Conservation (phyloP, 2,888 invertebrate genomes). For the Lasioglossum villosulum region DNA sequence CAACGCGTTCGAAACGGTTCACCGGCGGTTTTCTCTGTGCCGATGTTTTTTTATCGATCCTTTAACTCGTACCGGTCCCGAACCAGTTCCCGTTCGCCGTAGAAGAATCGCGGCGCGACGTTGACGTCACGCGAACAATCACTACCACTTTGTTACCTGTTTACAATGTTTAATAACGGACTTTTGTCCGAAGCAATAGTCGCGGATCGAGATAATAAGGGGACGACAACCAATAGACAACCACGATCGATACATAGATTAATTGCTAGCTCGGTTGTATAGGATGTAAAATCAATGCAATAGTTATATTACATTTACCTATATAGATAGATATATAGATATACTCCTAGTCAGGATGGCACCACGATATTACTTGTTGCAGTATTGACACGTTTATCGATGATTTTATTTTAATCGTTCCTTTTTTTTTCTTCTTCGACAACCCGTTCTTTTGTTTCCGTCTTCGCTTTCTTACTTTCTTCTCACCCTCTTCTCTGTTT, state of each 20-base stretch:
- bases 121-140: slow-evolving; percentile 75
- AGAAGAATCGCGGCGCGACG: slow-evolving; percentile 45
- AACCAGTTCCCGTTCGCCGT: slow-evolving; percentile 34
- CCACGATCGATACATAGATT: slow-evolving; percentile 67
- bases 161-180: slow-evolving; percentile 83
- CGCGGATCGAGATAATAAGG: slow-evolving; percentile 69
- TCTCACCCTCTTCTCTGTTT: slow-evolving; percentile 58
- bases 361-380: slow-evolving; percentile 83
- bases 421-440: slow-evolving; percentile 23
- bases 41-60: not conserved
- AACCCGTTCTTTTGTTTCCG: slow-evolving; percentile 54
- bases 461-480: slow-evolving; percentile 51
- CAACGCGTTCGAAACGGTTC: not conserved
- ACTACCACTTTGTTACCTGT: slow-evolving; percentile 84
- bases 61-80: not conserved
- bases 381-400: slow-evolving; percentile 81
- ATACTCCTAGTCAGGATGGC: slow-evolving; percentile 83
- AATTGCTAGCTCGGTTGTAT: slow-evolving; percentile 73
- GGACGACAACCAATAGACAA: slow-evolving; percentile 61
- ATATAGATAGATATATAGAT: slow-evolving; percentile 75
- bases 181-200: slow-evolving; percentile 83
- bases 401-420: slow-evolving; percentile 60
- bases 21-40: not conserved
- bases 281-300: slow-evolving; percentile 72
- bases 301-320: slow-evolving; percentile 72